Conservation (phyloP, 2,888 invertebrate species). For the Melanophora roralis region DNA sequence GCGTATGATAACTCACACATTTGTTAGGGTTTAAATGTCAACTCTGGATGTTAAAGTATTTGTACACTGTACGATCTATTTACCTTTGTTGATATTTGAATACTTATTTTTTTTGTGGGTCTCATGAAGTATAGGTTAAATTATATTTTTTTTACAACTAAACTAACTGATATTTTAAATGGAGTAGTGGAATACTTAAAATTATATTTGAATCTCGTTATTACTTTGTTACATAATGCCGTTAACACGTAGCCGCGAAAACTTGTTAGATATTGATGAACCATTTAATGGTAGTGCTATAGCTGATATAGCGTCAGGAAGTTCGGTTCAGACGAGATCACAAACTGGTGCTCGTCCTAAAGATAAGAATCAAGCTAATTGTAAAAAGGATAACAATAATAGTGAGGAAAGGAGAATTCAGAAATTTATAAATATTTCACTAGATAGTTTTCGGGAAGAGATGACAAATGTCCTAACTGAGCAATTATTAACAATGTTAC, state of each 20-base stretch:
- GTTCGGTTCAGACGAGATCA: neutral
- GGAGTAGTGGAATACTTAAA: neutral
- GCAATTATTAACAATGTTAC: neutral
- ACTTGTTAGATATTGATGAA: too few species aligned
- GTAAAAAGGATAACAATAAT: neutral
- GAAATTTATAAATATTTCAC: neutral
- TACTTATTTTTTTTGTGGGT: neutral
- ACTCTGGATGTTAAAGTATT: too few species aligned
- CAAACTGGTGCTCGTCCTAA: neutral
- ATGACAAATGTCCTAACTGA: neutral
- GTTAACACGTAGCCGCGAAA: neutral
- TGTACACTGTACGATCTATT: too few species aligned
- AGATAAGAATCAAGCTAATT: neutral
- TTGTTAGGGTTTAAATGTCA: too few species aligned
- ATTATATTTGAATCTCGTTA: neutral
- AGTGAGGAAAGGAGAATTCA: neutral
- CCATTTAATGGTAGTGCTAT: too few species aligned
- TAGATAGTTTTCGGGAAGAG: neutral
- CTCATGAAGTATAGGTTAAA: neutral
- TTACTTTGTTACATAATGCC: neutral
- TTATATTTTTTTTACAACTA: neutral
- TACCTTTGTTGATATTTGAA: neutral
- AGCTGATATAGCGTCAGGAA: too few species aligned
- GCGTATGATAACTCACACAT: too few species aligned
- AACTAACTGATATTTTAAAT: neutral